Evolutionary conservation across 2,888 invertebrate genomes (phyloP), one percentile per base, ranked within the genome.

Genomic region (Neoitamus cyanurus): DNA sequence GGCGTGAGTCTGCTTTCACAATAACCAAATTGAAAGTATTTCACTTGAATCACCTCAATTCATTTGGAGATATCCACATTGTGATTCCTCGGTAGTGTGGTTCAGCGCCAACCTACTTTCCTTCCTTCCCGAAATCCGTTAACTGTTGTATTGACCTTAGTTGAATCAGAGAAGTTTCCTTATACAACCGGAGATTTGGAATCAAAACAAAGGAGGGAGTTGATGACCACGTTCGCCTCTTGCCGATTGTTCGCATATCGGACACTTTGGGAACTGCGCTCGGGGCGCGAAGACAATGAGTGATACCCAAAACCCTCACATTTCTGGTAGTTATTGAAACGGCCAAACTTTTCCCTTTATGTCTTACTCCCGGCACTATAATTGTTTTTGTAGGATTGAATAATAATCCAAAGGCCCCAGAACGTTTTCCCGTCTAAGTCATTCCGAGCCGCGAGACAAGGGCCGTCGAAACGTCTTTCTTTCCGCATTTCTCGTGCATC

Each of bases 161-260:
- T 58, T n/a, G 34, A 73, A 73, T 73, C 31, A 2, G 31, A 2
- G 15, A 20, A 36, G 9, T 73, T 73, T 20, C 20, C 36, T 31
- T 34, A 37, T 73, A 11, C 34, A 36, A 42, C n/a, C n/a, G 15
- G 9, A 46, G 42, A 28, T 30, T 20, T 77, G 13, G 4, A 46
- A 46, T 46, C 42, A 28, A 28, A 77, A 77, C 77, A 77, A 77
- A 77, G 30, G 77, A 77, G 77, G 77, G 77, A 77, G 77, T 77
- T 77, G 77, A 77, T 77, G 46, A 42, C 42, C 77, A 77, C 77
- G 77, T 31, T 46, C 46, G 46, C 13, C 46, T 28, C 77, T 7
- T n/a, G 46, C 5, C 77, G 34, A 77, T 77, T 77, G 77, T 77
- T 46, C 46, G 20, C 28, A 28, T 30, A 46, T 28, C 30, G 20